Percentiles rank a stretch among this genome's conserved stretches.
Evolutionary conservation across 2,797 vertebrate species (phyloP).

Genomic region (Psittacula echo): DNA sequence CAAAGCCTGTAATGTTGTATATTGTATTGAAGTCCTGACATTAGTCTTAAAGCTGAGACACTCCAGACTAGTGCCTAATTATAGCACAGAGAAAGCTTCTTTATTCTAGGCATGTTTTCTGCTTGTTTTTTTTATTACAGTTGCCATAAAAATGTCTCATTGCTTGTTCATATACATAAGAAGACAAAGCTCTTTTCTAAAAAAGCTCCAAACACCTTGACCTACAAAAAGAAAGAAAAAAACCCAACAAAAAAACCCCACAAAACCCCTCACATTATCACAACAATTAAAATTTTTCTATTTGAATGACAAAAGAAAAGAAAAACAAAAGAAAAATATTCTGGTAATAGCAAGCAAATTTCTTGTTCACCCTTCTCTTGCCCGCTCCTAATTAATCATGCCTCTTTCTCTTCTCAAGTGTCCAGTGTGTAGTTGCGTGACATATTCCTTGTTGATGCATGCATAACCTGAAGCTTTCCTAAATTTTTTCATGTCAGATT

Average conservation of each 20-base stretch:
- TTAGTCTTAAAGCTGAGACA: background rate
- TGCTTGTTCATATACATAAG: background rate
- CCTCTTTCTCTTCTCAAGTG: background rate
- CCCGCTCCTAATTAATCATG: background rate
- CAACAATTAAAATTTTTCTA: background rate
- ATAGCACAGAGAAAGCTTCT: background rate
- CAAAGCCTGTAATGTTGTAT: background rate
- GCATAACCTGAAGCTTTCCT: background rate
- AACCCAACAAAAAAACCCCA: no score
- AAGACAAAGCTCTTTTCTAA: no score
- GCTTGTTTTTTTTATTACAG: background rate
- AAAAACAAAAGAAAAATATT: background rate
- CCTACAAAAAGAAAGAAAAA: background rate
- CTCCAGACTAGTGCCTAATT: background rate
- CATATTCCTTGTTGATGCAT: background rate
- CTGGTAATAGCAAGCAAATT: background rate
- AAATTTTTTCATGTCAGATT: background rate
- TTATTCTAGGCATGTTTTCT: background rate
- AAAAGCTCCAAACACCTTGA: background rate
- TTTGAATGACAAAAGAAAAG: background rate
- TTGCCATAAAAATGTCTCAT: background rate
- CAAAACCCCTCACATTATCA: background rate
- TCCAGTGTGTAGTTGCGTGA: rapidly evolving
- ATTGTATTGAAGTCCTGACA: background rate
- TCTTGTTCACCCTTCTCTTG: background rate